Base-by-base conservation (phyloP, 2,888 invertebrate species). In the Ophion ellenae region DNA sequence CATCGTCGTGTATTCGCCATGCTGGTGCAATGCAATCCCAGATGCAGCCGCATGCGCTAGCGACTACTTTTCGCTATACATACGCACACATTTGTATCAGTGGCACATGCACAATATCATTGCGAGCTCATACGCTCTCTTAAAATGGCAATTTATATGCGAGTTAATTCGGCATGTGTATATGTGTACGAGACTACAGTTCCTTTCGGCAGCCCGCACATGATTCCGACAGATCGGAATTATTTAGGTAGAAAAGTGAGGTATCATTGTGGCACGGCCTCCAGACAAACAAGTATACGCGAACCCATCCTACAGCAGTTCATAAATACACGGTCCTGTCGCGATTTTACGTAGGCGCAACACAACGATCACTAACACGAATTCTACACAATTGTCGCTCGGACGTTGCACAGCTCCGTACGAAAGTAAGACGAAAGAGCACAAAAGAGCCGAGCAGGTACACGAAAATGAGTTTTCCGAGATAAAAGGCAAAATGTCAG, bases 131-230 rank as follows among this genome's bases (percentile, higher is more conserved):
- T 80, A 80, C 74, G 77, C 57, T 74, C 77, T 80, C 81, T 81
- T 81, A 81, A 86, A 87, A 81, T 80, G 81, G 82, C 87, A 87
- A 86, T 87, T 87, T 87, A 83, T 87, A 87, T 87, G 87, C 87
- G 77, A 84, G 77, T 74, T 84, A 84, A 82, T 87, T 78, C 81
- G 80, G 53, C 73, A 69, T 82, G 71, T 73, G 71, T 63, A 59
- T 36, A 61, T 9, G 64, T 45, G 40, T 40, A 63, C 61, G 77
- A 71, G 71, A 40, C 61, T 32, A 61, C 76, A 67, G 64, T 66
- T 63, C 57, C 20, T 73, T 57, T 5, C 66, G 10, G 28, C 45
- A 32, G n/a, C 11, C 32, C 73, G 63, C 69, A 59, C 63, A 74
- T 57, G 32, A 71, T 77, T 71, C 63, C 71, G 32, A 40, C 69